Conservation (phyloP, 2,797 vertebrate species). For the Platyrinchus mystaceus region DNA sequence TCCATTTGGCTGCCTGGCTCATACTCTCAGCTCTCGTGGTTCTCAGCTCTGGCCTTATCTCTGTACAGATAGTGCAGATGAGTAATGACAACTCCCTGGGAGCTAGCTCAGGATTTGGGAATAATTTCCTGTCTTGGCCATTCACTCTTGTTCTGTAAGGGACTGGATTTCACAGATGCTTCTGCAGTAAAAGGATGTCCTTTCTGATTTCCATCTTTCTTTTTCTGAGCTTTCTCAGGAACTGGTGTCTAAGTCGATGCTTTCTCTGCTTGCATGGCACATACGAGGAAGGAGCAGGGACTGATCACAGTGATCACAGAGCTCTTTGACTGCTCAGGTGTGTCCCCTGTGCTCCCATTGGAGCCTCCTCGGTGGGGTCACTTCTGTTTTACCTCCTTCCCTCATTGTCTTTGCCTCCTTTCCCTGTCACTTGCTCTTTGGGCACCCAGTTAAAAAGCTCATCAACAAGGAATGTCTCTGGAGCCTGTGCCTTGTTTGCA, state of each 20-base stretch:
- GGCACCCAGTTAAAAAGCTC: constrained; percentile 7
- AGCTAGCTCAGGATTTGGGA: background rate
- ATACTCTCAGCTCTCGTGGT: background rate
- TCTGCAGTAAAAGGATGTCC: background rate
- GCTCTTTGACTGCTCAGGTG: background rate
- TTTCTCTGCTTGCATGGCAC: background rate
- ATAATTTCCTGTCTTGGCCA: background rate
- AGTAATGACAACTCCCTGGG: background rate
- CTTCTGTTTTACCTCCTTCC: background rate
- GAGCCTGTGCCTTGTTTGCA: background rate
- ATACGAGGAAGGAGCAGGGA: background rate
- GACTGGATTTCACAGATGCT: background rate
- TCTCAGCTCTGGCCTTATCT: background rate
- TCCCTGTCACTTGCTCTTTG: background rate
- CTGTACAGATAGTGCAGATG: background rate
- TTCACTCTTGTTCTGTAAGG: background rate
- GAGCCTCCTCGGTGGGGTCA: accelerated
- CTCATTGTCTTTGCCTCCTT: background rate
- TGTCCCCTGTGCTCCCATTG: background rate
- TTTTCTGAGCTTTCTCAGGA: background rate
- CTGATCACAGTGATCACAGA: background rate
- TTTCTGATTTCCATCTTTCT: background rate
- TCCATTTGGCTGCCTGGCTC: background rate
- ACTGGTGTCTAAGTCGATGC: background rate
- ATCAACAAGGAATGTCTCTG: background rate